Base-by-base conservation (phyloP, 2,888 invertebrate species). In the Rhaphigaster nebulosa region DNA sequence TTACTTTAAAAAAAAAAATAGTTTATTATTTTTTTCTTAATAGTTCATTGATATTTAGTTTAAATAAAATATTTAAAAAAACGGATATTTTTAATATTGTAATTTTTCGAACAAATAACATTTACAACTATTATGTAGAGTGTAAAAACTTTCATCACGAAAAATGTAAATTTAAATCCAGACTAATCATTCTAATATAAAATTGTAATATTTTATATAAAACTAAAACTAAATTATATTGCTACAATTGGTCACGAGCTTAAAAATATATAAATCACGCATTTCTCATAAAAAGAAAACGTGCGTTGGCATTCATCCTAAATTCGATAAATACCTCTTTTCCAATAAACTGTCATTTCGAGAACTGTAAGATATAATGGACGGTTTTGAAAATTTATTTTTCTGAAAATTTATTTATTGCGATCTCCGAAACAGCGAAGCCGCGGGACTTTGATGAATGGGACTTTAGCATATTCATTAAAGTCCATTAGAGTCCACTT, bases 401-500 rank as follows among this genome's bases (percentile, higher is more conserved):
- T 54, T 60, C 60, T n/a, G 18, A 15, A 65, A 65, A 60, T 65
- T 34, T 76, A 76, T 76, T 76, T 76, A 34, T 76, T 3, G 70
- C 70, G 15, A 65, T 65, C 70, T 13, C 60, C 13, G n/a, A n/a
- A 12, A 29, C n/a, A 15, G 45, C 45, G 45, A 80, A 80, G 20
- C 60, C 10, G 8, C 6, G n/a, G 80, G 45, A 84, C 84, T 45
- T 84, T 84, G 84, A 84, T 84, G 84, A 84, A 84, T 84, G 84
- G 45, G 84, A 84, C 18, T 84, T 84, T 41, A n/a, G 84, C 84
- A 84, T 84, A 84, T 84, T 84, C 84, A 84, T 84, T 84, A 84
- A 84, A 84, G 84, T 84, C 84, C 84, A 84, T 84, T 84, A 84
- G n/a, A 13, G 84, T 26, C 84, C 23, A 41, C 84, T 84, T 84